Conservation (phyloP, 2,113 vertebrate species). For the Petroica traversi region DNA sequence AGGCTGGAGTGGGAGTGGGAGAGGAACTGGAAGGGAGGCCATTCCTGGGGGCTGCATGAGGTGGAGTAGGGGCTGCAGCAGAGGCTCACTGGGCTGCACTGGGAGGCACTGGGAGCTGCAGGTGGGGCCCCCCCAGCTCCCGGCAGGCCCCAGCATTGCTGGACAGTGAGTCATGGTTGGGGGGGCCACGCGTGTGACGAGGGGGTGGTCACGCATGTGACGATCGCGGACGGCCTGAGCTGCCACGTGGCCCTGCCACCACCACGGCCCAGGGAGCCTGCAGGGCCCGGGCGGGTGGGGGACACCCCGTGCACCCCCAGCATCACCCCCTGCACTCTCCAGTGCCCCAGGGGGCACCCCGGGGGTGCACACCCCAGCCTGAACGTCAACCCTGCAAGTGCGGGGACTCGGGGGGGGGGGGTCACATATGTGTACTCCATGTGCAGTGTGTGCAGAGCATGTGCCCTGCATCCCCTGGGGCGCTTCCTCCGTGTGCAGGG, state of each 20-base stretch:
- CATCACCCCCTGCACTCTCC: background rate
- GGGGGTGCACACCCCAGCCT: background rate
- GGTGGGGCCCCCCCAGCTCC: background rate
- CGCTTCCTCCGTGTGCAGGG: background rate
- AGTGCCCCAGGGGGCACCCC: too few relatives aligned
- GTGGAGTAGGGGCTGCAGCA: background rate
- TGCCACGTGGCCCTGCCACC: background rate
- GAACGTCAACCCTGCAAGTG: rapidly evolving
- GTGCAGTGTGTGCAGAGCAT: background rate
- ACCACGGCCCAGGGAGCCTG: background rate
- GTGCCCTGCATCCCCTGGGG: background rate
- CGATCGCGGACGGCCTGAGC: background rate
- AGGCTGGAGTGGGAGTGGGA: background rate
- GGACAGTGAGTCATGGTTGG: background rate
- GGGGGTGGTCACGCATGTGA: background rate
- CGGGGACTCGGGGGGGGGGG: background rate
- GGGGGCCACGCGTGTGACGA: background rate
- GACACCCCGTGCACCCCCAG: background rate
- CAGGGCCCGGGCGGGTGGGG: background rate
- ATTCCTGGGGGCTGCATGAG: background rate
- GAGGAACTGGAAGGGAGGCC: background rate
- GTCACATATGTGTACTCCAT: rapidly evolving
- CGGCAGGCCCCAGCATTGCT: background rate
- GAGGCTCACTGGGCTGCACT: background rate
- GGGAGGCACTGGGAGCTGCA: background rate